Conservation (phyloP, 2,888 invertebrate species). For the Octonoba sinensis region DNA sequence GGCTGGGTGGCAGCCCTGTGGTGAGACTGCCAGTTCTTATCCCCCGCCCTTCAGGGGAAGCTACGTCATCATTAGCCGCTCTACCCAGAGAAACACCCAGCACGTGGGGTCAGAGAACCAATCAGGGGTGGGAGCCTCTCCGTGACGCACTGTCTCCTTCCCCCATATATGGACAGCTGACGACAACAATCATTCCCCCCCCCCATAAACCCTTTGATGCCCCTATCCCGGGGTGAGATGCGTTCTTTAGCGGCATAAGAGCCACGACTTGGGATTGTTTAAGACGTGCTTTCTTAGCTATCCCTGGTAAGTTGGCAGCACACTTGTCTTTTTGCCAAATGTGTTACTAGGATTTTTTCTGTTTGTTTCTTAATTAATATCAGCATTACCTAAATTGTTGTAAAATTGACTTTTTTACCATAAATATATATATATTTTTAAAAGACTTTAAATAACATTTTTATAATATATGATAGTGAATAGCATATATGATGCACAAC, state of each 20-base stretch:
- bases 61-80: constrained; percentile 65
- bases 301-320: constrained; percentile 37
- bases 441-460: neutral
- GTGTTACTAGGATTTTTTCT: neutral
- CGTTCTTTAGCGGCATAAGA: constrained; percentile 53
- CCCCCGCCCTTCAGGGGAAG: constrained; percentile 62
- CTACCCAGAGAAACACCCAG: constrained; percentile 65
- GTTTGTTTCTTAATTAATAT: neutral
- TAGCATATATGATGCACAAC: no score
- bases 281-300: constrained; percentile 25
- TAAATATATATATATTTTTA: neutral
- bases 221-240: constrained; percentile 62
- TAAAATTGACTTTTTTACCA: neutral
- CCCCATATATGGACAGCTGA: constrained; percentile 63
- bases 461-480: no score
- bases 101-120: constrained; percentile 63
- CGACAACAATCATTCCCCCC: constrained; percentile 59
- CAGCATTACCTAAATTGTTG: neutral
- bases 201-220: constrained; percentile 45
- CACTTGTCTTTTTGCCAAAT: neutral
- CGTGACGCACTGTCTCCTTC: constrained; percentile 62
- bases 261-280: constrained; percentile 38
- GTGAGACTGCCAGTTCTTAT: constrained; percentile 59
- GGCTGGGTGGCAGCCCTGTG: constrained; percentile 36
- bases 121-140: constrained; percentile 59